These are phyloP conservation scores for Pterois miles DNA, from an alignment of 2,797 vertebrate species.

Conservation along the genomic window DNA sequence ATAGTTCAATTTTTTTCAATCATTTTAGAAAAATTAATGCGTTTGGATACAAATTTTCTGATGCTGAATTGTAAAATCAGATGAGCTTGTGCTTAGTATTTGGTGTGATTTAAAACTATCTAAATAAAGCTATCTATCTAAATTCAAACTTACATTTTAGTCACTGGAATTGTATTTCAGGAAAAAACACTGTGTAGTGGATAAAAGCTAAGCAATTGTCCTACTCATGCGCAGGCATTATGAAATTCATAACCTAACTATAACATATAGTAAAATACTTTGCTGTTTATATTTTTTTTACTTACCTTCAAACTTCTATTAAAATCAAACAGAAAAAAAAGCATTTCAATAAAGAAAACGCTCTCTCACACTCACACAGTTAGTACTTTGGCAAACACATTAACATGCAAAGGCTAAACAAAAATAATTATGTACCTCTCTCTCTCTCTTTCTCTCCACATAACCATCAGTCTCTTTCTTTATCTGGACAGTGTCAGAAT, in stretches of 20 bases:
- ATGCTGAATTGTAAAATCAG: neutral
- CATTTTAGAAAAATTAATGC: neutral
- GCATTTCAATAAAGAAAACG: constrained; percentile 17
- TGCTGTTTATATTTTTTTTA: neutral
- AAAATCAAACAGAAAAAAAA: constrained; percentile 14
- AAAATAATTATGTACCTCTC: constrained; percentile 64
- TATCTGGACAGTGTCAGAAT: constrained; percentile 85
- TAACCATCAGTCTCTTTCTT: constrained; percentile 78
- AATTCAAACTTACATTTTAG: neutral
- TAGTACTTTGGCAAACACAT: constrained; percentile 64
- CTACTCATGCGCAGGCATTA: neutral
- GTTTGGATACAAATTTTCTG: neutral
- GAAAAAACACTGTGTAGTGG: neutral
- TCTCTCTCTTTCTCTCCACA: constrained; percentile 51
- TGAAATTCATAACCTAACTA: neutral
- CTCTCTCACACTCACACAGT: constrained; percentile 1
- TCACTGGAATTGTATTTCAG: neutral
- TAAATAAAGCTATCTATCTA: constrained; percentile 11
- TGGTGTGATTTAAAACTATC: neutral
- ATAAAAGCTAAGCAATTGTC: neutral
- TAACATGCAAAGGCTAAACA: constrained; percentile 66
- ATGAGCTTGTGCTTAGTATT: neutral
- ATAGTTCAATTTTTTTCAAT: neutral
- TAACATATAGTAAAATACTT: constrained; percentile 1
- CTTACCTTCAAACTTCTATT: neutral